A percentile compares a stretch with the other conserved stretches of the same genome.
Evolutionary conservation across 2,113 vertebrate genomes (phyloP).

Genomic region (Trinectes maculatus): DNA sequence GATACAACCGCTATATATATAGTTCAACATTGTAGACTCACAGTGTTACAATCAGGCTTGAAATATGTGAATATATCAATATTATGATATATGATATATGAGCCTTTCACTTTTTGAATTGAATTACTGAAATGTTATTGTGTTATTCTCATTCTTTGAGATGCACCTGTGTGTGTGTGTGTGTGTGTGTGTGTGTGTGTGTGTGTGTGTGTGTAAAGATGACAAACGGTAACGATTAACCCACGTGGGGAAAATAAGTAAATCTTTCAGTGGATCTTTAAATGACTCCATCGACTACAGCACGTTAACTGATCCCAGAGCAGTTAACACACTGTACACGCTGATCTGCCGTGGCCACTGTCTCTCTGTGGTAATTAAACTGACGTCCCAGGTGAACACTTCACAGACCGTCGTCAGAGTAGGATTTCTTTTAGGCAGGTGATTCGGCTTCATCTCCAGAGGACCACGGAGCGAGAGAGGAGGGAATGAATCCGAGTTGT

Average conservation of each 20-base stretch:
- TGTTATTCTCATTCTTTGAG: too few relatives aligned
- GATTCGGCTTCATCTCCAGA: constrained; percentile 44
- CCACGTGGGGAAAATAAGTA: constrained; percentile 50
- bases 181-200: too few relatives aligned
- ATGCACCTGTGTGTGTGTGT: too few relatives aligned
- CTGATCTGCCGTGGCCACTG: constrained; percentile 36
- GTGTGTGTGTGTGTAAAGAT: constrained; percentile 63
- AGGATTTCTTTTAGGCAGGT: constrained; percentile 57
- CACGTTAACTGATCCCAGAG: constrained; percentile 64
- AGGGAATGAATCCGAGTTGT: constrained; percentile 38
- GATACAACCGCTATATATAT: constrained; percentile 12
- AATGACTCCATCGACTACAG: constrained; percentile 78
- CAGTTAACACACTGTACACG: constrained; percentile 55
- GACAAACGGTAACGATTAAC: constrained; percentile 80
- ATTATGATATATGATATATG: too few relatives aligned
- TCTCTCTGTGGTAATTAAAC: constrained; percentile 54
- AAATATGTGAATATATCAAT: too few relatives aligned
- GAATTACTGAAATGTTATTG: too few relatives aligned
- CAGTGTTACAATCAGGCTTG: too few relatives aligned
- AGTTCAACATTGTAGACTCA: too few relatives aligned
- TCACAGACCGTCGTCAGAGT: constrained; percentile 20
- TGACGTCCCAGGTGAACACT: constrained; percentile 37
- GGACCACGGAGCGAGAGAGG: constrained; percentile 12
- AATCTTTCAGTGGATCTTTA: constrained; percentile 63
- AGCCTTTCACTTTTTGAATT: too few relatives aligned